Base-by-base conservation (phyloP, 2,888 invertebrate species). In the Azorinus chamasolen region DNA sequence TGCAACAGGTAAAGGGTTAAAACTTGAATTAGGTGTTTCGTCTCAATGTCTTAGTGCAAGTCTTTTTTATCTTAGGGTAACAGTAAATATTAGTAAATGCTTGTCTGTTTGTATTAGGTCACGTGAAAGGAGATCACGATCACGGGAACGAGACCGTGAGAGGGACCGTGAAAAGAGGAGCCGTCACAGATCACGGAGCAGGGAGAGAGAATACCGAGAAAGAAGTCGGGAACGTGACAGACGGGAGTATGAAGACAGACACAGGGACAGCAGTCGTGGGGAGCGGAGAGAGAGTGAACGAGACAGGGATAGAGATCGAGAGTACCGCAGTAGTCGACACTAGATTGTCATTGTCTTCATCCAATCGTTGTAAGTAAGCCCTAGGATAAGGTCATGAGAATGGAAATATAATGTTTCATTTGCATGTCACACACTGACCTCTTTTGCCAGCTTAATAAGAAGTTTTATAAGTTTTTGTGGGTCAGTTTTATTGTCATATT, bases 71-170 rank as follows among this genome's bases (percentile, higher is more conserved):
- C 32, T 32, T 10, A 32, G 32, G 4, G 32, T 6, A 6, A 32
- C 5, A 32, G 10, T 6, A 32, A 6, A 32, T 32, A 6, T 4
- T 32, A 32, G 10, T 6, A 10, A 32, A 10, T 6, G 32, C 32
- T 6, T 4, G 4, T 10, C 32, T 6, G 10, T 32, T 4, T 4
- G 5, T 32, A 6, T 10, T 10, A 32, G 32, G 32, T 32, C 32
- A 32, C 4, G 72, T 45, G 78, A 78, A 6, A 50, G 93, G 73
- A 95, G 97, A 87, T 97, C 97, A 25, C 83, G 98, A 87, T 97
- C 97, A 65, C 95, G 97, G 87, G 97, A 97, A 87, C 95, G 90
- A 14, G 89, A 90, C 27, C 79, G 93, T 59, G 92, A 92, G 20
- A 85, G 93, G 64, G 92, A 93, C 32, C 85, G 93, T 6, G 87